Conservation (phyloP, 2,797 vertebrate species). For the Prunella strophiata region DNA sequence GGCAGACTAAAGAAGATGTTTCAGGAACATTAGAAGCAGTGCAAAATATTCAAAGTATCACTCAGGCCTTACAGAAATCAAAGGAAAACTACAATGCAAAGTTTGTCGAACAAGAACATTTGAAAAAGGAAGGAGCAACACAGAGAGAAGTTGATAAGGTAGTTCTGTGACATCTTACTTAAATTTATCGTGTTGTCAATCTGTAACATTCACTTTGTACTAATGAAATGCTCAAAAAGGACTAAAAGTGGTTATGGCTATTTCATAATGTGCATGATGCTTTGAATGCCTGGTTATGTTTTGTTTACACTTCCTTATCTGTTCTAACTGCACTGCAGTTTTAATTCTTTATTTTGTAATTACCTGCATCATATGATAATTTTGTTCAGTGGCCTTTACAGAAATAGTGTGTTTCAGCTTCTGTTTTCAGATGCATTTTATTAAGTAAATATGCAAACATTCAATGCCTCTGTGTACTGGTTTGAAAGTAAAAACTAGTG, state of each 20-base stretch:
- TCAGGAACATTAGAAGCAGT: conserved; percentile 92
- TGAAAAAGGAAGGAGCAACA: conserved; percentile 93
- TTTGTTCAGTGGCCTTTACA: not conserved
- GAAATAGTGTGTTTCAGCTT: not conserved
- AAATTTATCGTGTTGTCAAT: not conserved
- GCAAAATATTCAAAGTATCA: conserved; percentile 91
- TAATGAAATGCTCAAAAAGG: not conserved
- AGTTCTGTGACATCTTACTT: not conserved
- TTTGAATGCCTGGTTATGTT: not conserved
- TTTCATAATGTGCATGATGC: not conserved
- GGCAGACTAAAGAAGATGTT: conserved; percentile 78
- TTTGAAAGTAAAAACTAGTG: no score
- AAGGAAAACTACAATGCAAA: conserved; percentile 93
- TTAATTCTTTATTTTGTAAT: not conserved
- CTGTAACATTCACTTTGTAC: not conserved
- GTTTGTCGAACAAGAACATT: conserved; percentile 89
- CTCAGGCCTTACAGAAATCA: conserved; percentile 91
- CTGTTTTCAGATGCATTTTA: not conserved
- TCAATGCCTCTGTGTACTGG: not conserved
- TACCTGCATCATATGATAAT: not conserved
- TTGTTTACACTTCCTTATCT: not conserved
- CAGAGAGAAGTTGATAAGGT: conserved; percentile 91
- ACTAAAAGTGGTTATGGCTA: not conserved
- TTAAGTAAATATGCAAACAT: not conserved
- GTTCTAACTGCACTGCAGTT: not conserved